Base-by-base conservation (phyloP, 1,140 invertebrate genomes). In the Homalodisca vitripennis region DNA sequence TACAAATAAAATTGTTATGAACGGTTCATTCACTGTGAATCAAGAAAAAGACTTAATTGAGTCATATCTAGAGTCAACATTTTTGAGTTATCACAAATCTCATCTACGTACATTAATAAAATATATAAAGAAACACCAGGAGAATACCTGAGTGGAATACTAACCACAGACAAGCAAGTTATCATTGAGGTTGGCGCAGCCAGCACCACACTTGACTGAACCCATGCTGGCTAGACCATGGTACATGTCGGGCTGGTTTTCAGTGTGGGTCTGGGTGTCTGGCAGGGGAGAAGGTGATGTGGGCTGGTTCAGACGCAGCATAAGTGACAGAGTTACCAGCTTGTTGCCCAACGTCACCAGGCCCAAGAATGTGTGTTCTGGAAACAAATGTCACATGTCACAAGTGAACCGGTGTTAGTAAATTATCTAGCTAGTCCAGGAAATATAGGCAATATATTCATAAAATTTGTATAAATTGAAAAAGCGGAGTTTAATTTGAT, bases 131-230 rank as follows among this genome's bases (percentile, higher is more conserved):
- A 6, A 41, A 41, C 6, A 10, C 17, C 6, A 41, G 34, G 17
- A 41, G 34, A 6, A 6, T 41, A 41, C 34, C 17, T 41, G 34
- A 41, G 17, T 10, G 34, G 6, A 10, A 17, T 20, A 79, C 84
- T 80, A 77, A 89, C 89, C 90, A 78, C 89, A 91, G 24, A 92
- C 89, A 70, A 93, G 79, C 0, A 94, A 78, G 57, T 84, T 84
- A 27, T 86, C 86, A 68, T 89, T 83, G 17, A 90, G 77, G 72
- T 88, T 87, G 30, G 86, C 87, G 68, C 89, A 87, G 10, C 92
- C 92, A 62, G 90, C 84, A n/a, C 88, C 87, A 79, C 90, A 92
- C 70, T 91, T 84, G 3, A 87, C 83, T 30, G 81, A 83, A 46
- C 82, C 84, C 90, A 92, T 92, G 17, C 84, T 83, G 2, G 87